Base-by-base conservation (phyloP, 35 echinoderm and acorn worm species). In the Holothuria glaberrima region DNA sequence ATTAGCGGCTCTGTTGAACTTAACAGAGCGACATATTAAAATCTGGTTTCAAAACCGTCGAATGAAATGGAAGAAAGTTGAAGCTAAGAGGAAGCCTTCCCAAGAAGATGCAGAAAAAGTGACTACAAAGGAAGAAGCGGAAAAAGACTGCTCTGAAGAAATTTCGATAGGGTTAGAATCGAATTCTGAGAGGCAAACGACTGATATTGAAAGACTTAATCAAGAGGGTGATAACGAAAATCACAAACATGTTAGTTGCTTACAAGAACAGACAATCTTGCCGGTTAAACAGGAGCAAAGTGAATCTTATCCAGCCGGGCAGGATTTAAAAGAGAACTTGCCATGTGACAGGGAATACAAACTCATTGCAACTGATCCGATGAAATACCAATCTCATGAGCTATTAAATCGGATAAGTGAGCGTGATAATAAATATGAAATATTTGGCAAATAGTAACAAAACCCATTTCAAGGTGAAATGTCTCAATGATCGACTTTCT, bases 31-130 rank as follows among this genome's bases (percentile, higher is more conserved):
- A 17, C 97, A 99, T 68, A 99, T 99, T 36, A 99, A 99, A 89
- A 99, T 99, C 22, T 99, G 97, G 97, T 99, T 99, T 71, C 97
- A 99, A 50, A 99, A 99, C 36, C 75, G 97, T 27, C 88, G 97
- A 19, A 99, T 99, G 97, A 99, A 99, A 52, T 99, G 91, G 91
- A 99, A 99, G 86, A 99, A 99, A 74, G 97, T 95, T 28, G 97
- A 99, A 78, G 93, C 93, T 4, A 99, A 99, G 64, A 83, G 91
- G n/a, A 93, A 94, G 86, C 93, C 93, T 4, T 59, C 18, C 28
- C 56, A 64, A 35, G 59, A 29, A 16, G 73, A 94, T 58, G 12
- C 71, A 9, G 86, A 95, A 26, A 48, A 71, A 33, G 80, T 89
- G 0, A 35, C 27, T 35, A 24, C 66, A 28, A 70, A 69, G 1